Evolutionary conservation across 1,140 invertebrate species (phyloP).

Genomic region (Planococcus citri): DNA sequence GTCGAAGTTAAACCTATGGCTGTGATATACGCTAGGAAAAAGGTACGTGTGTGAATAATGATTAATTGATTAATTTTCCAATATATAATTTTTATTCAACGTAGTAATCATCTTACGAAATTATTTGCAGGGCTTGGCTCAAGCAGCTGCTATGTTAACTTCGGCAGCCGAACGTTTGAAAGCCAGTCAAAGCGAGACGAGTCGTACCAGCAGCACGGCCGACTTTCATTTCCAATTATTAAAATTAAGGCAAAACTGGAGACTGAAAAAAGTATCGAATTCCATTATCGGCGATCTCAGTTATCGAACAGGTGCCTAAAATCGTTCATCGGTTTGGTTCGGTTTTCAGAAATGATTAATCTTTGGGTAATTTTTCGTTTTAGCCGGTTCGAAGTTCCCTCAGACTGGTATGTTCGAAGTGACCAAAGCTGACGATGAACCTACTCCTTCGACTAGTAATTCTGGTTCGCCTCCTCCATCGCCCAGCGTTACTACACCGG

Average conservation of each 20-base stretch:
- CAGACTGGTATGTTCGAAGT: constrained; percentile 95
- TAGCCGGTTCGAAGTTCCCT: constrained; percentile 75
- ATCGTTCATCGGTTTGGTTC: constrained; percentile 4
- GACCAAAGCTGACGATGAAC: constrained; percentile 74
- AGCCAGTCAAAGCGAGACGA: constrained; percentile 62
- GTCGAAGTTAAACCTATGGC: constrained; percentile 72
- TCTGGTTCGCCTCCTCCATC: constrained; percentile 39
- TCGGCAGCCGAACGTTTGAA: constrained; percentile 75
- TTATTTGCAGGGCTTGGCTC: constrained; percentile 48
- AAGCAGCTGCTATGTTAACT: constrained; percentile 66
- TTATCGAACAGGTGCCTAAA: constrained; percentile 61
- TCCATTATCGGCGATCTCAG: constrained; percentile 92
- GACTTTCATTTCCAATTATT: constrained; percentile 91
- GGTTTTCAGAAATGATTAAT: background rate
- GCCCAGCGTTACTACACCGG: constrained; percentile 34
- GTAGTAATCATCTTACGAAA: background rate
- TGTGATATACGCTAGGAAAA: constrained; percentile 84
- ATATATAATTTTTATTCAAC: background rate
- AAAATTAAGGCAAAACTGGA: constrained; percentile 81
- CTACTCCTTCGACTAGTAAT: constrained; percentile 32
- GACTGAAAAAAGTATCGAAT: constrained; percentile 88
- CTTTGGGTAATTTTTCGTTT: background rate
- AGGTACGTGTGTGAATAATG: constrained; percentile 36
- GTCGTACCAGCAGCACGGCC: constrained; percentile 54
- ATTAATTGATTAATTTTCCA: too few species aligned